A percentile compares a stretch with the other conserved stretches of the same genome.
Evolutionary conservation across 1,140 invertebrate species (phyloP).

Genomic region (Aethina tumida): DNA sequence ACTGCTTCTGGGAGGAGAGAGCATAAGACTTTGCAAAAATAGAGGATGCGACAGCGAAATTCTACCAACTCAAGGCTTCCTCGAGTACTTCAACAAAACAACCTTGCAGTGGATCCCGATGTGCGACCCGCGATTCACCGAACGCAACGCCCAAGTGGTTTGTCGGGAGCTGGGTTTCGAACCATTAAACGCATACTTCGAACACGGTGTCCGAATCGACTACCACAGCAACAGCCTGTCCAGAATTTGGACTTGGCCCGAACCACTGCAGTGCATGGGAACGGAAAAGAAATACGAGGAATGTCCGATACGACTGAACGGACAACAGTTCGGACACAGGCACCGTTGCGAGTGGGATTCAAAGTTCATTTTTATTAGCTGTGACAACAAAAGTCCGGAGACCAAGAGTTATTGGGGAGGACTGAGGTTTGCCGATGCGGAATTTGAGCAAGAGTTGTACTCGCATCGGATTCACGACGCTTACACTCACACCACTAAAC

Average conservation of each 20-base stretch:
- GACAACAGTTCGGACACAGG: slow-evolving; percentile 73
- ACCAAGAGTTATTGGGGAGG: slow-evolving; percentile 89
- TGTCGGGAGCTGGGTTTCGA: slow-evolving; percentile 90
- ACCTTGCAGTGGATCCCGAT: slow-evolving; percentile 94
- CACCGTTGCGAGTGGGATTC: slow-evolving; percentile 82
- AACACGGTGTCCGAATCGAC: slow-evolving; percentile 69
- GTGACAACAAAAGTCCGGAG: slow-evolving; percentile 67
- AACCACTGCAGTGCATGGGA: slow-evolving; percentile 78
- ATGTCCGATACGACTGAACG: slow-evolving; percentile 82
- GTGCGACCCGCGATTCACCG: slow-evolving; percentile 91
- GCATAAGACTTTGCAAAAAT: slow-evolving; percentile 62
- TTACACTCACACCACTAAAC: slow-evolving; percentile 59
- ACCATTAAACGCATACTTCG: slow-evolving; percentile 77
- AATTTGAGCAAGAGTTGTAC: slow-evolving; percentile 80
- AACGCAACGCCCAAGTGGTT: slow-evolving; percentile 89
- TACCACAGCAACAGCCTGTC: slow-evolving; percentile 74
- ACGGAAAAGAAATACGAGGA: slow-evolving; percentile 75
- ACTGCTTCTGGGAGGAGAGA: slow-evolving; percentile 37
- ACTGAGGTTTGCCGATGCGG: slow-evolving; percentile 78
- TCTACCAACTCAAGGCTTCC: slow-evolving; percentile 63
- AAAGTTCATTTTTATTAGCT: slow-evolving; percentile 89
- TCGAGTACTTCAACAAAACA: slow-evolving; percentile 92
- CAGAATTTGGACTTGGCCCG: slow-evolving; percentile 89
- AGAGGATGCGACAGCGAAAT: slow-evolving; percentile 52
- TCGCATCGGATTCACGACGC: slow-evolving; percentile 73